These are phyloP conservation scores for Centropus bengalensis DNA, from an alignment of 2,113 vertebrate genomes.

Conservation along the genomic window DNA sequence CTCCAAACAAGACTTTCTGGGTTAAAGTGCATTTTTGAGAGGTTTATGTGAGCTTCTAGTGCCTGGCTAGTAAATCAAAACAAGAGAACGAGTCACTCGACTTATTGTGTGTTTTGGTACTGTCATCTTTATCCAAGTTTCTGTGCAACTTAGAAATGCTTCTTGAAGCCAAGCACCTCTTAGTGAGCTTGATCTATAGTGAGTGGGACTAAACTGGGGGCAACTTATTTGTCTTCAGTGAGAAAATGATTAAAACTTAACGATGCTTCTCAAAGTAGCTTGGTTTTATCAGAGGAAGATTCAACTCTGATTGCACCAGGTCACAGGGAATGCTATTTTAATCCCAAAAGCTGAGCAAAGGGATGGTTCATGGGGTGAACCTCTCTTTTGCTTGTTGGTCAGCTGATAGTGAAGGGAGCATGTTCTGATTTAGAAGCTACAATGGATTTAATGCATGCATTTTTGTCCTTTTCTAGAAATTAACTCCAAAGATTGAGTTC, in stretches of 20 bases:
- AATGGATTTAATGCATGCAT: not conserved
- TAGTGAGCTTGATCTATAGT: not conserved
- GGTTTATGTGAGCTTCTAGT: not conserved
- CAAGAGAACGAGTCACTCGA: not conserved
- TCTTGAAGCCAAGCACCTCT: not conserved
- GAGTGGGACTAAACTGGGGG: not conserved
- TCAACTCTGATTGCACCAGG: not conserved
- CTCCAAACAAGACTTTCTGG: not conserved
- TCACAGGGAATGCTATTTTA: not conserved
- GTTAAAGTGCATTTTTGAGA: not conserved
- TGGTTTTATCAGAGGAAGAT: not conserved
- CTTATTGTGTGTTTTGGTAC: not conserved
- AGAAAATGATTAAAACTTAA: not conserved
- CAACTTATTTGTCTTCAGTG: not conserved
- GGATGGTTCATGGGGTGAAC: not conserved
- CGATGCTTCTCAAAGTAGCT: not conserved
- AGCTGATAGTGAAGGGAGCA: not conserved
- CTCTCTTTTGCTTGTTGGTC: not conserved
- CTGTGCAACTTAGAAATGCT: not conserved
- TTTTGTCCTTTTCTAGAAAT: slow-evolving; percentile 80
- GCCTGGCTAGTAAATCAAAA: not conserved
- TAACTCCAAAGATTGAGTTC: slow-evolving; percentile 94
- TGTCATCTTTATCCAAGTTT: not conserved
- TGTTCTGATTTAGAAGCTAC: not conserved
- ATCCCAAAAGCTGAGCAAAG: not conserved